A percentile compares a stretch with the other conserved stretches of the same genome.
phyloP scores from a whole-genome alignment of 2,888 invertebrate species.

The Epiperipatus broadwayi region DNA sequence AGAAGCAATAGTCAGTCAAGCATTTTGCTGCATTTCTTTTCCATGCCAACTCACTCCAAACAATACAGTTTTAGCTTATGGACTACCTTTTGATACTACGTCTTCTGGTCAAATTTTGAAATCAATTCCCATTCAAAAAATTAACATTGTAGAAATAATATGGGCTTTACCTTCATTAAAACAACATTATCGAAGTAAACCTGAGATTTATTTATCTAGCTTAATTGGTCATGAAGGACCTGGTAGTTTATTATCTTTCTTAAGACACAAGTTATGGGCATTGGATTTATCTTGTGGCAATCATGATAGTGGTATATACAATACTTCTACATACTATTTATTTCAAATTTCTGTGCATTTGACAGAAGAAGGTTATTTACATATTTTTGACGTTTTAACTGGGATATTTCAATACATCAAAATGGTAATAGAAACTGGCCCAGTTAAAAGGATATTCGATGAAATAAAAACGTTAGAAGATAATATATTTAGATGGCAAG shows the following conservation, averaged over 20 bases:
- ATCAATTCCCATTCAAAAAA: no score
- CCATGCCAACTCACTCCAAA: no score
- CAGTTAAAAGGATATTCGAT: conserved; percentile 45
- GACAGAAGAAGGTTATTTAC: conserved; percentile 52
- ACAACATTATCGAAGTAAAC: conserved; percentile 50
- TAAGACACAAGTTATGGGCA: conserved; percentile 43
- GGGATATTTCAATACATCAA: conserved; percentile 59
- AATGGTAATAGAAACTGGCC: conserved; percentile 45
- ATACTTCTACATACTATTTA: conserved; percentile 54
- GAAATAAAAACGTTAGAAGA: conserved; percentile 51
- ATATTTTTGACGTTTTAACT: conserved; percentile 48
- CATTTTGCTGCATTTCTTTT: no score
- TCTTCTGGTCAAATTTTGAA: no score
- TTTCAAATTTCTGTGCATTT: conserved; percentile 52
- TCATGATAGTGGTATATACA: conserved; percentile 45
- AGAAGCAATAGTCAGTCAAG: no score
- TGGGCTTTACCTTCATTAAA: conserved; percentile 43
- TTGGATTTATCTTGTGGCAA: conserved; percentile 23
- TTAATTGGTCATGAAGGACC: no score
- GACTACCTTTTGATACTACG: no score
- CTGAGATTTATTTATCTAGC: conserved; percentile 52
- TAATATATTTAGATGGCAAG: conserved; percentile 29
- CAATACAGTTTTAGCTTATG: no score
- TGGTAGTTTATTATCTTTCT: conserved; percentile 56
- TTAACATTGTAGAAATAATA: conserved; percentile 38